Conservation (phyloP, 2,888 invertebrate species). For the Saturnia japonica region DNA sequence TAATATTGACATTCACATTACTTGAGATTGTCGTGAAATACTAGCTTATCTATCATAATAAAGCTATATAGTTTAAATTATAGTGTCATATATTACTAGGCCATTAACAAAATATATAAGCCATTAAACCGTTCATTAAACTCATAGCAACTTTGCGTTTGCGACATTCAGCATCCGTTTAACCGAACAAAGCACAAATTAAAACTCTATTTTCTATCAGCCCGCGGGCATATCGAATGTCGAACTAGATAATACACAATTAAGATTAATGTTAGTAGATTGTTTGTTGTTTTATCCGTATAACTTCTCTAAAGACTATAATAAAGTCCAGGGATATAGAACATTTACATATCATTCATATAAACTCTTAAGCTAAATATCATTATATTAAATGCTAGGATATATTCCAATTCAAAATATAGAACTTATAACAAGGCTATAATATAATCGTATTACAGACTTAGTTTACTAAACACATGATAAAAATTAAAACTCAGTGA, state of each 20-base stretch:
- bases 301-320: slow-evolving; percentile 2
- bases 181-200: slow-evolving; percentile 17
- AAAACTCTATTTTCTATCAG: slow-evolving; percentile 24
- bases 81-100: background rate
- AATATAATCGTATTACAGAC: background rate
- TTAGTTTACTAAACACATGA: background rate
- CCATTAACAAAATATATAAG: slow-evolving; percentile 2
- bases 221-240: slow-evolving; percentile 39
- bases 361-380: background rate
- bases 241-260: slow-evolving; percentile 38
- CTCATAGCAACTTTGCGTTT: slow-evolving; percentile 4
- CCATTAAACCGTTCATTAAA: slow-evolving; percentile 7
- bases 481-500: background rate
- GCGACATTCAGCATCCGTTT: slow-evolving; percentile 5
- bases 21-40: too few relatives aligned
- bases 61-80: background rate
- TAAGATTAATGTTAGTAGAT: slow-evolving; percentile 40
- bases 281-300: slow-evolving; percentile 25
- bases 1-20: too few relatives aligned
- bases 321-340: slow-evolving; percentile 5
- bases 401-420: background rate
- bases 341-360: background rate
- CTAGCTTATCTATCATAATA: background rate
- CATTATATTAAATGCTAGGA: background rate
- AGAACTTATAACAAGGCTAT: background rate